These are phyloP conservation scores for Myotis daubentonii DNA, from an alignment of 2,797 vertebrate genomes.

Conservation along the genomic window DNA sequence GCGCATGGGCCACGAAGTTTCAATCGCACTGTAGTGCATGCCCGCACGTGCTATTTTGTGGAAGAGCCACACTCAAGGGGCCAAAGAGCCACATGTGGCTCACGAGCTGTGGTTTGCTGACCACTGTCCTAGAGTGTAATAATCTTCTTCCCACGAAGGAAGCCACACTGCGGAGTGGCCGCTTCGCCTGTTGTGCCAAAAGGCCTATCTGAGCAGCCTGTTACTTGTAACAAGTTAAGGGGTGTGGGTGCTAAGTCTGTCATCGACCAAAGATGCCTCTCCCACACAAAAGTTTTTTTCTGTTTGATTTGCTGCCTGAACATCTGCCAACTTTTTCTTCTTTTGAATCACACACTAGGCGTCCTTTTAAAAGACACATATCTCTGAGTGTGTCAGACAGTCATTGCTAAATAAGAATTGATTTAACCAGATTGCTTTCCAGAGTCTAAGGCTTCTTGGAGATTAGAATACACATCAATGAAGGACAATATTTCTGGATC, in stretches of 20 bases:
- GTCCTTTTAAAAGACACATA: constrained; percentile 21
- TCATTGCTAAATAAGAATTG: neutral
- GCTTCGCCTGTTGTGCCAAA: neutral
- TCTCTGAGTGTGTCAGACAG: neutral
- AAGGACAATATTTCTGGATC: neutral
- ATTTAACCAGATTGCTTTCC: neutral
- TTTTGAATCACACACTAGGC: neutral
- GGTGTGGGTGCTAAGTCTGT: neutral
- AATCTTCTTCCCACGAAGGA: neutral
- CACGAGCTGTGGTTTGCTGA: too few relatives aligned
- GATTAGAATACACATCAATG: neutral
- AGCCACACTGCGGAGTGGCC: neutral
- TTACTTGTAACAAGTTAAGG: neutral
- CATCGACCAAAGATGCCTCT: neutral
- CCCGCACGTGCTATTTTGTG: too few relatives aligned
- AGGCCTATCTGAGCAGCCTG: neutral
- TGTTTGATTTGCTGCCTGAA: neutral
- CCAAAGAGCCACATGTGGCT: too few relatives aligned
- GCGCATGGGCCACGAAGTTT: too few relatives aligned
- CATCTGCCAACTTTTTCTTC: neutral
- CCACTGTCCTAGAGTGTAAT: neutral
- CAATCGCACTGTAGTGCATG: too few relatives aligned
- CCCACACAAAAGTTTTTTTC: neutral
- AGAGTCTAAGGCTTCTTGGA: neutral
- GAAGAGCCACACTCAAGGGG: too few relatives aligned